These are phyloP conservation scores for Drosophila nebulosa DNA, from an alignment of 1,140 invertebrate species.

Conservation along the genomic window DNA sequence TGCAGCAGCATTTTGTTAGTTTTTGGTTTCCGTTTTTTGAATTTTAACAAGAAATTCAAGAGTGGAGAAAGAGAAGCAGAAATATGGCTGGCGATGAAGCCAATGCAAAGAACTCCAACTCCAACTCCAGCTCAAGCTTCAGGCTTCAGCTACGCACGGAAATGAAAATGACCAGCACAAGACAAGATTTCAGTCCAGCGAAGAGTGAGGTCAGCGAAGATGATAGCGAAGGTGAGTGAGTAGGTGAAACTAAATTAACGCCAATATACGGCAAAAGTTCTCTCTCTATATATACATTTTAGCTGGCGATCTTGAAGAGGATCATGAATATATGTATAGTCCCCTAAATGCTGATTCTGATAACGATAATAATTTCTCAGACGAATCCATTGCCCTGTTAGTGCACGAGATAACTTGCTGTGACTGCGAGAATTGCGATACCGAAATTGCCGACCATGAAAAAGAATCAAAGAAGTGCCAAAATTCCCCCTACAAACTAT, in stretches of 20 bases:
- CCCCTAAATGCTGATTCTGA: constrained; percentile 40
- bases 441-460: constrained; percentile 16
- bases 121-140: too few species aligned
- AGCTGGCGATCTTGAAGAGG: constrained; percentile 3
- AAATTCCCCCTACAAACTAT: constrained; percentile 22
- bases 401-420: constrained; percentile 56
- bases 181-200: not conserved
- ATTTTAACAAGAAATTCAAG: not conserved
- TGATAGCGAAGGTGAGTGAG: constrained; percentile 8
- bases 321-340: constrained; percentile 28
- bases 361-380: constrained; percentile 6
- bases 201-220: too few species aligned
- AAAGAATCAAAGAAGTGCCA: not conserved
- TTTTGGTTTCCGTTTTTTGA: not conserved
- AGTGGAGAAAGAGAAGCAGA: too few species aligned
- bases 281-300: too few species aligned
- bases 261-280: too few species aligned
- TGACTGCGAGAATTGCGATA: constrained; percentile 28
- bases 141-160: not conserved
- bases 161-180: not conserved
- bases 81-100: not conserved
- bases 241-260: too few species aligned
- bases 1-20: not conserved
- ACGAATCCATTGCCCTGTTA: constrained; percentile 46
- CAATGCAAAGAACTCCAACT: not conserved